phyloP scores from a whole-genome alignment of 1,140 invertebrate species.

The Drosophila sp. region DNA sequence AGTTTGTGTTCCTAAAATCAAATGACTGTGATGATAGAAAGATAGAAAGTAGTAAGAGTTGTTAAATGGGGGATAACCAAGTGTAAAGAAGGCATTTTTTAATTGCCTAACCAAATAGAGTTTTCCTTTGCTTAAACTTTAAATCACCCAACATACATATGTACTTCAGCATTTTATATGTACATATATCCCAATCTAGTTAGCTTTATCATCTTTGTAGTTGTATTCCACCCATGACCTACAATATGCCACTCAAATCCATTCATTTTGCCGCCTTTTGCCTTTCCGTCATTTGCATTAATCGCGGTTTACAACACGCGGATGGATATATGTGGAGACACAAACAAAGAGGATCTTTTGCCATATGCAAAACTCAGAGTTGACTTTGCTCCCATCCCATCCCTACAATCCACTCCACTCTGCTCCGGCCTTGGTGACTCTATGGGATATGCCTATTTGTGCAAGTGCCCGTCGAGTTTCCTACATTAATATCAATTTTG shows the following conservation, averaged over 20 bases:
- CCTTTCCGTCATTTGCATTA: slow-evolving; percentile 64
- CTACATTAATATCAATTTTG: slow-evolving; percentile 79
- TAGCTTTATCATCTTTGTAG: slow-evolving; percentile 26
- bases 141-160: too few species aligned
- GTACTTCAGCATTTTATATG: too few species aligned
- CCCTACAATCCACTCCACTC: slow-evolving; percentile 11
- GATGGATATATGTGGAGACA: not conserved
- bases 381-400: slow-evolving; percentile 18
- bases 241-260: slow-evolving; percentile 46
- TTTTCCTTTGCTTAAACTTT: too few species aligned
- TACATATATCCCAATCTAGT: not conserved
- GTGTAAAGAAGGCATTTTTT: too few species aligned
- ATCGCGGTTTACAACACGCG: slow-evolving; percentile 68
- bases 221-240: slow-evolving; percentile 56
- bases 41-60: too few species aligned
- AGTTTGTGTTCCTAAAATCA: too few species aligned
- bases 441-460: slow-evolving; percentile 35
- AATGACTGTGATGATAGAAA: too few species aligned
- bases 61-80: too few species aligned
- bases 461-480: slow-evolving; percentile 50
- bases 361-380: slow-evolving; percentile 36
- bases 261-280: slow-evolving; percentile 18
- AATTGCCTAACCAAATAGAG: too few species aligned
- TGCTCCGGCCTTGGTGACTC: not conserved
- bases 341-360: slow-evolving; percentile 9